phyloP scores from a whole-genome alignment of 2,113 vertebrate genomes.

The Lagenorhynchus albirostris region DNA sequence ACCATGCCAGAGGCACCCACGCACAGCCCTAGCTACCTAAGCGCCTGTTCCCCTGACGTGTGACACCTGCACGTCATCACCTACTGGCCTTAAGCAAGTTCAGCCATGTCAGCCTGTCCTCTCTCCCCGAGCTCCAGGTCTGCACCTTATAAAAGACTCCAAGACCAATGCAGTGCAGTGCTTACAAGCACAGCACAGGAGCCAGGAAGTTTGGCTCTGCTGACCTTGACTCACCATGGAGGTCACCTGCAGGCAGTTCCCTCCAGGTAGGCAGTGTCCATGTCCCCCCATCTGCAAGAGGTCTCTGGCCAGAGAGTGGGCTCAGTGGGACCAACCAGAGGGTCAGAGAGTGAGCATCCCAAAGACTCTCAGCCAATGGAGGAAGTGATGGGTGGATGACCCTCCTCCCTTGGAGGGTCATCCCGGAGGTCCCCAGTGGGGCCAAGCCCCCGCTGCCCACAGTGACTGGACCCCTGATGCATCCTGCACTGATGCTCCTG shows the following conservation, averaged over 20 bases:
- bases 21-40: background rate
- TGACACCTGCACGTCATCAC: background rate
- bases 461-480: background rate
- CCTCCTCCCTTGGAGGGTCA: background rate
- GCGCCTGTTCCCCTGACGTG: background rate
- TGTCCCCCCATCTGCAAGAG: background rate
- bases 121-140: background rate
- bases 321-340: background rate
- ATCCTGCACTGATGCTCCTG: accelerated
- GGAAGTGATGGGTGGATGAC: background rate
- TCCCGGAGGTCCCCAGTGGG: background rate
- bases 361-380: background rate
- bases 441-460: background rate
- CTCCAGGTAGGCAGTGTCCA: background rate
- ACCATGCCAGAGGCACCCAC: background rate
- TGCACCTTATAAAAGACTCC: background rate
- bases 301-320: background rate
- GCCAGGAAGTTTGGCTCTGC: background rate
- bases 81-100: background rate
- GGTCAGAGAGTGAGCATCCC: background rate
- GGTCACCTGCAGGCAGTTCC: background rate
- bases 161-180: background rate
- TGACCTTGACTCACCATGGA: background rate
- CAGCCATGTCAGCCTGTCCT: background rate
- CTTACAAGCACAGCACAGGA: background rate